Base-by-base conservation (phyloP, 1,140 invertebrate genomes). In the Coelopa frigida region DNA sequence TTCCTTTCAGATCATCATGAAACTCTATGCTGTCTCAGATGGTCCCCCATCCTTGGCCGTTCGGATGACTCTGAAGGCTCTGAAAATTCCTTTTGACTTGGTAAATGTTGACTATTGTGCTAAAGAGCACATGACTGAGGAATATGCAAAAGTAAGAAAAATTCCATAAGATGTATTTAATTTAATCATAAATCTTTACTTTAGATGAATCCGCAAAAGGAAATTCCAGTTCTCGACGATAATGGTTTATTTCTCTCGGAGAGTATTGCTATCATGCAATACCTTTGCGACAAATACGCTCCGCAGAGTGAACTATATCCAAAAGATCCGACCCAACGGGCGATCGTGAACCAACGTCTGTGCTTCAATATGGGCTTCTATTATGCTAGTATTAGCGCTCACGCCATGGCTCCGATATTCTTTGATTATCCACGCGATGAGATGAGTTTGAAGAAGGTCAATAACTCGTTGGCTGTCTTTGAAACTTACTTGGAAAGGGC, bases 181-280 rank as follows among this genome's bases (percentile, higher is more conserved):
- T n/a, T n/a, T n/a, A n/a, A n/a, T n/a, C n/a, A n/a, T n/a, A n/a
- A n/a, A n/a, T n/a, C n/a, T n/a, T n/a, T n/a, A n/a, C 62, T 73
- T 27, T 59, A 86, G 84, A 74, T 82, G 68, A 86, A 86, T 73
- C 84, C 84, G 3, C 84, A 87, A 71, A 85, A 84, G 63, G 84
- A 87, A 70, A 83, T 87, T 51, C 84, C 84, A 0, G 79, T 85
- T 0, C 61, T 87, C 41, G 79, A 85, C 39, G 84, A 87, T 51
- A 73, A 81, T 54, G 84, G 83, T 15, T 81, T 87, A 53, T 71
- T 75, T 43, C 67, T 87, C 33, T 75, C 83, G 15, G 84, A 87
- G 68, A 86, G 83, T 54, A 81, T 83, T 52, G 85, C 85, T 0
- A 87, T 88, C 56, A 64, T 85, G 41, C 83, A 68, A 66, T 89